Base-by-base conservation (phyloP, 1,140 invertebrate genomes). In the Bombus turneri region DNA sequence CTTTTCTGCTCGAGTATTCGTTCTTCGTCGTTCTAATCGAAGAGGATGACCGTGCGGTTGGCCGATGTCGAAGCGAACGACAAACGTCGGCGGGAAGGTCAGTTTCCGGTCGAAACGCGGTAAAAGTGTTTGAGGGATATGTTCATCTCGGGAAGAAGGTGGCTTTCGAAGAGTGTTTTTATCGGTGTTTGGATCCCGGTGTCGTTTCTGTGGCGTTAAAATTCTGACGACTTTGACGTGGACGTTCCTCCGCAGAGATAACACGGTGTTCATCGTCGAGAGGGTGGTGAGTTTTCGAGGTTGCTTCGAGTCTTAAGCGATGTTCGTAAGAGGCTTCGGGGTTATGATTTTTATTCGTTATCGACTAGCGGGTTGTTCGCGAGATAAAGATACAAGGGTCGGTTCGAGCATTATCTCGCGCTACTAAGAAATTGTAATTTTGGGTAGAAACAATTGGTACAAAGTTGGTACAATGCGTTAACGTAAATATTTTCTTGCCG, bases 71-170 rank as follows among this genome's bases (percentile, higher is more conserved):
- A 78, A 15, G 41, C 34, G n/a, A 34, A 4, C 62, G 31, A 34
- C 25, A 12, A 10, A 28, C n/a, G 77, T 25, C 77, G 64, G 41
- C 64, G 62, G n/a, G 41, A 68, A 68, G 77, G 77, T 79, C 64
- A 37, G 77, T 47, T 79, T 34, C 31, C 62, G 62, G 13, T 43
- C 37, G 59, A 31, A 43, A 68, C 57, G 34, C 47, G 62, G 62
- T 34, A 22, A 43, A 68, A 34, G 62, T 37, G 39, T 66, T 12
- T 1, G 0, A 1, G 22, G 9, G 15, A 5, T 18, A 5, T 18
- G 13, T 31, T 39, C 6, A 2, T 34, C 6, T 2, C 1, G 31
- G 8, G 1, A 8, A 34, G 1, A 8, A 34, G 34, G 1, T 31
- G 39, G n/a, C 25, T 34, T n/a, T 5, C 1, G 34, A 39, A 37